Evolutionary conservation across 1,140 invertebrate genomes (phyloP).

Genomic region (Tenebrio molitor): DNA sequence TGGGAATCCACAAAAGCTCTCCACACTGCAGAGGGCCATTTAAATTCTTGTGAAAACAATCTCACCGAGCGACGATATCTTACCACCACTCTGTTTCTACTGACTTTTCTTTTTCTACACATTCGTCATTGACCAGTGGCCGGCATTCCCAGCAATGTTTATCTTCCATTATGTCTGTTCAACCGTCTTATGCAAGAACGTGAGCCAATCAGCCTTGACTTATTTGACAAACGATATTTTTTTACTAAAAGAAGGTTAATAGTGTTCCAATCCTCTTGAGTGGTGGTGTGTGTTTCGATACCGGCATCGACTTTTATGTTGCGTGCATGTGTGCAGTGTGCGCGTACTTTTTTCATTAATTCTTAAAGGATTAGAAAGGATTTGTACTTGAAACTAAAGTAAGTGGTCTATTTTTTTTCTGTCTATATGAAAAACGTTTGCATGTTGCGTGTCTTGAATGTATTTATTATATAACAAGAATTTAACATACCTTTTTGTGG

Average conservation of each 20-base stretch:
- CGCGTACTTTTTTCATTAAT: constrained; percentile 1
- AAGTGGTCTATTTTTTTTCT: constrained; percentile 21
- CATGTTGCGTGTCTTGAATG: background rate
- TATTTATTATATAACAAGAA: constrained; percentile 17
- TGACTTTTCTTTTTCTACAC: constrained; percentile 11
- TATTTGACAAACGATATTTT: constrained; percentile 41
- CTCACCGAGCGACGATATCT: background rate
- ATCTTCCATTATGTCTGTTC: constrained; percentile 32
- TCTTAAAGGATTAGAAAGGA: constrained; percentile 22
- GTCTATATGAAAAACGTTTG: background rate
- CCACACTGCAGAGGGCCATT: background rate
- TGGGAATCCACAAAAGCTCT: background rate
- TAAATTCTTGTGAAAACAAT: background rate
- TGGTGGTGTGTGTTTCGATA: background rate
- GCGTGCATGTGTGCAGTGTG: constrained; percentile 2
- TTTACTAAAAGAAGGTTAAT: constrained; percentile 41
- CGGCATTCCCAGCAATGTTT: constrained; percentile 18
- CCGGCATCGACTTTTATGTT: background rate
- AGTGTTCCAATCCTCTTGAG: constrained; percentile 14
- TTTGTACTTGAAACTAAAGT: constrained; percentile 31
- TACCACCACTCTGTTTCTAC: background rate
- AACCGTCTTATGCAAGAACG: constrained; percentile 41
- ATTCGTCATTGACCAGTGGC: constrained; percentile 26
- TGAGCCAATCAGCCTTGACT: constrained; percentile 44
- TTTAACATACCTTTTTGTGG: constrained; percentile 1